A percentile compares a stretch with the other conserved stretches of the same genome.
These are phyloP conservation scores for Nomada hirtipes DNA, from an alignment of 2,888 invertebrate species.

Conservation along the genomic window DNA sequence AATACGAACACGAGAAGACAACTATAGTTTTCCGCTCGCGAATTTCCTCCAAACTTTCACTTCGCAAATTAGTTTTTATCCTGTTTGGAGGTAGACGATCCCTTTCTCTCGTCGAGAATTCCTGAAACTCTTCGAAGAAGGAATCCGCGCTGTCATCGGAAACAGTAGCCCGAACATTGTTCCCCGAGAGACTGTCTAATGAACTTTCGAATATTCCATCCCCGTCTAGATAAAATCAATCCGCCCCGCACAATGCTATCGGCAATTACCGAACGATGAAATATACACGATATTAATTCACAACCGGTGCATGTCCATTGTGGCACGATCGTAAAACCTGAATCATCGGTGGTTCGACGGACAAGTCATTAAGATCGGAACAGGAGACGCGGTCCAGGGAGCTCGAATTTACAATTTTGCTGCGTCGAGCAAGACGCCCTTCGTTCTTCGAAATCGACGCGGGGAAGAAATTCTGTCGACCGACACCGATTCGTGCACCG, in stretches of 20 bases:
- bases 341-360: constrained; percentile 54
- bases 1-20: too few species aligned
- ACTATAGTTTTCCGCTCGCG: too few species aligned
- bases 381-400: constrained; percentile 70
- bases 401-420: constrained; percentile 66
- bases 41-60: too few species aligned
- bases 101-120: too few species aligned
- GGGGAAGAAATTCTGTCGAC: background rate
- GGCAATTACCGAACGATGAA: background rate
- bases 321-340: constrained; percentile 45
- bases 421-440: constrained; percentile 59
- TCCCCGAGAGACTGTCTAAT: too few species aligned
- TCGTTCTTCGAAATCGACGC: constrained; percentile 30
- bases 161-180: too few species aligned
- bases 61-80: too few species aligned
- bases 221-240: background rate
- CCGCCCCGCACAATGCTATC: background rate
- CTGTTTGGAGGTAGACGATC: too few species aligned
- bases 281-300: background rate
- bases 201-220: background rate
- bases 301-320: too few species aligned
- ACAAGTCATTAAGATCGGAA: constrained; percentile 41
- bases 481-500: constrained; percentile 23
- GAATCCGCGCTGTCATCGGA: too few species aligned
- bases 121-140: too few species aligned